These are phyloP conservation scores for Pachyramphus minor DNA, from an alignment of 2,113 vertebrate species.

Conservation along the genomic window DNA sequence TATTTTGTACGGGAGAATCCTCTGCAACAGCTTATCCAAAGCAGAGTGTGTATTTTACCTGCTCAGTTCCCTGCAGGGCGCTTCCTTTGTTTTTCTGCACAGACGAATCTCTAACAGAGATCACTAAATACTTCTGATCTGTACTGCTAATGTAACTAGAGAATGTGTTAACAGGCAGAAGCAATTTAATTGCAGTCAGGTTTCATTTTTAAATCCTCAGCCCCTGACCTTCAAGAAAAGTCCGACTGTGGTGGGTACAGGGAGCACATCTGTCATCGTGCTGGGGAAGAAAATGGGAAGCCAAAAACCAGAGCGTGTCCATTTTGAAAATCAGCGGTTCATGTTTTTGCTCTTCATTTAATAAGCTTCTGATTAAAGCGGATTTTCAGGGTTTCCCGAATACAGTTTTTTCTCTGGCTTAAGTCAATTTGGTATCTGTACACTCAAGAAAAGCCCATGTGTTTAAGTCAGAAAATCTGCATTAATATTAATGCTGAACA, in stretches of 20 bases:
- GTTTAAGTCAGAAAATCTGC: conserved; percentile 25
- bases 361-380: conserved; percentile 33
- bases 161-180: not conserved
- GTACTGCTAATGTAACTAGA: not conserved
- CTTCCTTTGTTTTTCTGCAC: not conserved
- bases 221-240: not conserved
- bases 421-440: not conserved
- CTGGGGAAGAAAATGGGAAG: not conserved
- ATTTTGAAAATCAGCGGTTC: conserved; percentile 31
- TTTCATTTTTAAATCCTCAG: conserved; percentile 25
- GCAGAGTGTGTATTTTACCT: not conserved
- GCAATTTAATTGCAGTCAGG: not conserved
- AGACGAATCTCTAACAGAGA: not conserved
- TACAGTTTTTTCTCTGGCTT: not conserved
- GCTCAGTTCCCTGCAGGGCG: not conserved
- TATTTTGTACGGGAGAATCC: not conserved
- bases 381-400: conserved; percentile 35
- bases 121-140: not conserved
- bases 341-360: not conserved
- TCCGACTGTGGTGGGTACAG: not conserved
- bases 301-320: not conserved
- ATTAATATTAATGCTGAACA: conserved; percentile 26
- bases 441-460: not conserved
- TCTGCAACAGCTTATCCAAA: not conserved
- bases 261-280: not conserved